Percentiles rank a stretch among this genome's conserved stretches.
These are phyloP conservation scores for Lymantria monacha DNA, from an alignment of 2,888 invertebrate species.

Conservation along the genomic window DNA sequence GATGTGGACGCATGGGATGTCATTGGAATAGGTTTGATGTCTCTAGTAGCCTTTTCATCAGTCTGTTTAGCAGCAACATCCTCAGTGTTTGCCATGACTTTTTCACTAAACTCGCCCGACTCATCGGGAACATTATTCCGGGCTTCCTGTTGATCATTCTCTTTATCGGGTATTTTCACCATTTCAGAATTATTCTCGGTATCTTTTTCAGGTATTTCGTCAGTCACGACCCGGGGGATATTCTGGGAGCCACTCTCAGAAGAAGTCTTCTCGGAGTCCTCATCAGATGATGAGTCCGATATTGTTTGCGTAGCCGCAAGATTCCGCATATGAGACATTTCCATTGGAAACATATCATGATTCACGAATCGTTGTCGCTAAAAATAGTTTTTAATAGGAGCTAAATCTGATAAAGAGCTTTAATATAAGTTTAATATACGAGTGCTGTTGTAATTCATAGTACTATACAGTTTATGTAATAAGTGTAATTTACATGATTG, in stretches of 20 bases:
- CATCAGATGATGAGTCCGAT: neutral
- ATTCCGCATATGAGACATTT: conserved; percentile 23
- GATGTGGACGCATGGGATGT: conserved; percentile 15
- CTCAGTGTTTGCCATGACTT: neutral
- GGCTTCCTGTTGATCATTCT: neutral
- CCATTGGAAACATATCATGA: conserved; percentile 30
- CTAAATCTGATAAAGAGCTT: too few relatives aligned
- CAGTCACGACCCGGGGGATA: neutral
- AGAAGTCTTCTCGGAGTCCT: neutral
- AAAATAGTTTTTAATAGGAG: too few relatives aligned
- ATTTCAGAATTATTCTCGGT: neutral
- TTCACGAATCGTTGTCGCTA: neutral
- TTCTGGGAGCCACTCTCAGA: neutral
- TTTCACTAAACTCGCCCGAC: neutral
- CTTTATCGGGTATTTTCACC: neutral
- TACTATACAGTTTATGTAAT: too few relatives aligned
- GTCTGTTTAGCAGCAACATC: neutral
- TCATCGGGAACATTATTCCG: neutral
- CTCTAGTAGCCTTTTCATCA: neutral
- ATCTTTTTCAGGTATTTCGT: neutral
- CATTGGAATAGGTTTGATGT: neutral
- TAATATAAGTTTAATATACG: too few relatives aligned
- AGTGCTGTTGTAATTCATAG: too few relatives aligned
- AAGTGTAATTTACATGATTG: too few relatives aligned
- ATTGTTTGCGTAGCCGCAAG: neutral